Evolutionary conservation across 92 coral and sea anemone species (phyloP), one percentile per base, ranked within the genome.

Genomic region (Diadumene lineata): DNA sequence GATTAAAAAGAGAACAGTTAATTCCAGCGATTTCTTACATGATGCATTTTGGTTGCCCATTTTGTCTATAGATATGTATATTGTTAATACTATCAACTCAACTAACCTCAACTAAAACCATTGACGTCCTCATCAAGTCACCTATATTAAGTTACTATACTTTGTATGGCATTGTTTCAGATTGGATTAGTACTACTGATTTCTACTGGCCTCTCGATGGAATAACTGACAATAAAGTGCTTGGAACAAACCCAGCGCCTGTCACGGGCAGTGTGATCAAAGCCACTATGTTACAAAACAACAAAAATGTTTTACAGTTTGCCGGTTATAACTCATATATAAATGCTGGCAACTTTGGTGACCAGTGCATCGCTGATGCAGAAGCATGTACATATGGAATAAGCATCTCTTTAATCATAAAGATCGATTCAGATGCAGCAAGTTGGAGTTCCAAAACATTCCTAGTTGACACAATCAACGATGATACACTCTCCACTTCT

Each of bases 161-260:
- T 63, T 32, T 65, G 0, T 29, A 69, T 38, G 48, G 6, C 6
- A 38, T 4, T 38, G 43, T 81, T 79, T 24, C 58, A 94, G 98
- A 92, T 64, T 94, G 98, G 98, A 88, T 94, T 57, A 88, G 98
- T 68, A 85, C 85, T 30, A 80, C 97, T 0, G 81, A 84, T 68
- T 77, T 83, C 78, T 94, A 94, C 80, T 94, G 98, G 98, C 98
- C 98, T 10, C 76, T 92, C 44, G 63, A 89, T 61, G 33, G 31
- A 7, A n/a, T 92, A 33, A 79, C 84, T 13, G 68, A 84, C 28
- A 86, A 86, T 50, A 71, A 65, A 55, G 84, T 81, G 11, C 46
- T 92, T 24, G 98, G 98, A 18, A 86, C 98, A 0, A 38, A 31
- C n/a, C 65, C 79, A 25, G 97, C 90, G 10, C 75, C 55, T 25